Evolutionary conservation across 2,888 invertebrate genomes (phyloP).

Genomic region (Aspidiotus destructor): DNA sequence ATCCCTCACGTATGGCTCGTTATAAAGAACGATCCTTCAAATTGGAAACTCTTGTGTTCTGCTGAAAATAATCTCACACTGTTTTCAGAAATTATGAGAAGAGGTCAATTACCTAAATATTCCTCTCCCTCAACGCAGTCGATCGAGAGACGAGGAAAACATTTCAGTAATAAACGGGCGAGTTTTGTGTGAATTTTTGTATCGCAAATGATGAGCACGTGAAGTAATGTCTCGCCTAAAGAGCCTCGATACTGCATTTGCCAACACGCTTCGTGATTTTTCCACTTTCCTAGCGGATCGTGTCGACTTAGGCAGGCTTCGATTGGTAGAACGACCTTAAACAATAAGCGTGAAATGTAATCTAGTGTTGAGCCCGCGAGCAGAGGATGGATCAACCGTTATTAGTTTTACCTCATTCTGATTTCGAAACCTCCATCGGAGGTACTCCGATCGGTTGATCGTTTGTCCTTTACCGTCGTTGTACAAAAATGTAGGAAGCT

Average conservation of each 20-base stretch:
- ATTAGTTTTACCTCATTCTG: constrained; percentile 56
- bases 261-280: constrained; percentile 92
- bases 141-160: constrained; percentile 79
- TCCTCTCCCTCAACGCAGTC: constrained; percentile 97
- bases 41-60: too few relatives aligned
- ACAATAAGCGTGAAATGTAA: neutral
- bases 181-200: constrained; percentile 65
- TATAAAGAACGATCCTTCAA: too few relatives aligned
- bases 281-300: constrained; percentile 80
- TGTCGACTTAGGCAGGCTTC: constrained; percentile 75
- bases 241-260: constrained; percentile 93
- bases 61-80: neutral
- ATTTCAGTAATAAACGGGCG: constrained; percentile 78
- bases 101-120: constrained; percentile 64
- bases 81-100: neutral
- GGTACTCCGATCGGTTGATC: constrained; percentile 77
- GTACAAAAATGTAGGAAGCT: constrained; percentile 82
- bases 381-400: neutral
- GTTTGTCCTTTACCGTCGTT: constrained; percentile 71
- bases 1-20: too few relatives aligned
- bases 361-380: neutral
- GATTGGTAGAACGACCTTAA: constrained; percentile 67
- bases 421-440: constrained; percentile 82
- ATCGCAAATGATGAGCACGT: constrained; percentile 89
- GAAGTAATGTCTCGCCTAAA: constrained; percentile 86